Conservation (phyloP, 2,797 vertebrate species). For the Synaphobranchus kaupii region DNA sequence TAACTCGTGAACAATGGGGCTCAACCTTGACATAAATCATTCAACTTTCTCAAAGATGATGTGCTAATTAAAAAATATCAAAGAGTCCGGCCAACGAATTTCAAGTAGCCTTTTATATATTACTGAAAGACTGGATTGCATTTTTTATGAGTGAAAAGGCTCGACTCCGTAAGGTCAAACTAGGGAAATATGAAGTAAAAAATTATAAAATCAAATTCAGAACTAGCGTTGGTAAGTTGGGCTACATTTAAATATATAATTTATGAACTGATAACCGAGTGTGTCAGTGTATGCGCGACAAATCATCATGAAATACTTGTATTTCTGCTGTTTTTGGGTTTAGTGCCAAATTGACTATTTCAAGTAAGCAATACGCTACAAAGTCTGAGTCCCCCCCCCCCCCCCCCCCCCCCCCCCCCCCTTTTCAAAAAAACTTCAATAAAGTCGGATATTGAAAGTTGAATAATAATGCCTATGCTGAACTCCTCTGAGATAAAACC, state of each 20-base stretch:
- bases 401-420: too few species aligned
- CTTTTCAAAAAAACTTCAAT: too few species aligned
- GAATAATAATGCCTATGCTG: background rate
- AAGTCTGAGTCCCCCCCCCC: too few species aligned
- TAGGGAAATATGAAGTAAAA: background rate
- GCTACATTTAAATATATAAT: too few species aligned
- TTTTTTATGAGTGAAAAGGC: constrained; percentile 7
- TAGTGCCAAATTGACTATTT: too few species aligned
- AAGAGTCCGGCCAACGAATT: background rate
- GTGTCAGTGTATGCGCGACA: too few species aligned
- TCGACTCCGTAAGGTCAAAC: background rate
- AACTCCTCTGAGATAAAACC: too few species aligned
- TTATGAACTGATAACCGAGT: too few species aligned
- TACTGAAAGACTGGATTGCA: background rate
- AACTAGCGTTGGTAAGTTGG: background rate
- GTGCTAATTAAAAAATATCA: constrained; percentile 37
- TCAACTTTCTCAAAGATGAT: constrained; percentile 49
- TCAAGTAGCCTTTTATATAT: background rate
- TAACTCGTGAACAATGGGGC: constrained; percentile 71
- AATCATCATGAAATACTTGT: too few species aligned
- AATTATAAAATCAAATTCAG: background rate
- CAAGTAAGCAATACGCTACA: too few species aligned
- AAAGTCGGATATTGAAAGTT: background rate
- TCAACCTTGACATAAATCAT: constrained; percentile 51
- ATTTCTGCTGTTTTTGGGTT: too few species aligned